These are phyloP conservation scores for Catostomus latipinnis DNA, from an alignment of 2,797 vertebrate species.

Conservation along the genomic window DNA sequence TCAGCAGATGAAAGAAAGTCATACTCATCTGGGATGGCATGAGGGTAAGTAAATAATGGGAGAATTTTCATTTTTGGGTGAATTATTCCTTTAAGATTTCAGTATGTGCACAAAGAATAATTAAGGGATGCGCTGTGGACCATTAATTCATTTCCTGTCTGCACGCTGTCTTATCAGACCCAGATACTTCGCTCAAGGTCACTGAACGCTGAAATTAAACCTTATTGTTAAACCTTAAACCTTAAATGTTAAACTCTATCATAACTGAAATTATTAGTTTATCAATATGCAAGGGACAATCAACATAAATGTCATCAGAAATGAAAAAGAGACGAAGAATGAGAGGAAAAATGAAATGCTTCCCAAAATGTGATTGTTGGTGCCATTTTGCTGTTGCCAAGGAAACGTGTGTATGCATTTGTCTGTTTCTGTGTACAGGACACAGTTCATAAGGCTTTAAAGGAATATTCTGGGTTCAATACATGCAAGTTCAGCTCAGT, in stretches of 20 bases:
- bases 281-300: slow-evolving; percentile 12
- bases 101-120: slow-evolving; percentile 6
- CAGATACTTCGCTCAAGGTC: slow-evolving; percentile 36
- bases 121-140: background rate
- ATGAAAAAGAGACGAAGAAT: slow-evolving; percentile 33
- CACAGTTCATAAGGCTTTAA: slow-evolving; percentile 55
- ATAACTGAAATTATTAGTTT: background rate
- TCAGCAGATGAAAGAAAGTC: too few species aligned
- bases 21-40: too few species aligned
- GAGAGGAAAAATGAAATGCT: slow-evolving; percentile 6
- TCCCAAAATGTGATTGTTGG: slow-evolving; percentile 44
- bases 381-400: slow-evolving; percentile 45
- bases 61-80: too few species aligned
- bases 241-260: background rate
- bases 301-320: slow-evolving; percentile 13
- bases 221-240: background rate
- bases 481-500: too few species aligned
- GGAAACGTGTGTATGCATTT: slow-evolving; percentile 31
- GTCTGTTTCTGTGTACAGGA: background rate
- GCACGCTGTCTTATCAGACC: slow-evolving; percentile 9
- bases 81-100: too few species aligned
- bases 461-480: too few species aligned
- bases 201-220: background rate
- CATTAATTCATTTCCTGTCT: background rate
- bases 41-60: too few species aligned